Evolutionary conservation across 1,140 invertebrate genomes (phyloP).

Genomic region (Zelostemma sp.): DNA sequence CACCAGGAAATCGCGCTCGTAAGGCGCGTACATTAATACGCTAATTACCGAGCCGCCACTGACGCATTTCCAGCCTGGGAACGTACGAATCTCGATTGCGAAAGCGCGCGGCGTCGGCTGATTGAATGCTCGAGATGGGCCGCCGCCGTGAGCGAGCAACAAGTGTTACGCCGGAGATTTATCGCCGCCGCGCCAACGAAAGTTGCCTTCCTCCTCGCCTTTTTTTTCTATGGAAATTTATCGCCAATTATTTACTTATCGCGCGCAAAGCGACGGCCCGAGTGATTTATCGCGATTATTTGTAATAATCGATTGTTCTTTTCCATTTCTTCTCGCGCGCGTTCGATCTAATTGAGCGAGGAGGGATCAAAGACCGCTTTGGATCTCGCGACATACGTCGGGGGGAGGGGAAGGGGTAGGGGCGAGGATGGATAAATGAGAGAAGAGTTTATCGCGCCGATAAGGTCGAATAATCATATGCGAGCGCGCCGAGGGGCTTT

Average conservation of each 20-base stretch:
- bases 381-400: not conserved
- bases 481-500: not conserved
- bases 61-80: slow-evolving; percentile 40
- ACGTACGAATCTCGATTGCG: slow-evolving; percentile 17
- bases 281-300: not conserved
- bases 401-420: not conserved
- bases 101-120: not conserved
- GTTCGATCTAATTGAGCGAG: not conserved
- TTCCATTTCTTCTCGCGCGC: not conserved
- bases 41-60: slow-evolving; percentile 41
- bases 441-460: not conserved
- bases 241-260: not conserved
- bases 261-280: not conserved
- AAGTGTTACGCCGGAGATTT: not conserved
- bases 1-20: slow-evolving; percentile 16
- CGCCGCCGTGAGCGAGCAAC: not conserved
- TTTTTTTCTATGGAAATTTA: not conserved
- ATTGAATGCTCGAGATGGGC: not conserved
- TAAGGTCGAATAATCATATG: not conserved
- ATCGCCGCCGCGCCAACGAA: not conserved
- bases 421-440: too few species aligned
- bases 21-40: slow-evolving; percentile 22
- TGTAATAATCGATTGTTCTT: not conserved
- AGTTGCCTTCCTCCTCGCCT: not conserved
- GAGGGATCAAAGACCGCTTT: too few species aligned